These are phyloP conservation scores for Lasaia peninsularis DNA, from an alignment of 1,140 invertebrate species.

Conservation along the genomic window DNA sequence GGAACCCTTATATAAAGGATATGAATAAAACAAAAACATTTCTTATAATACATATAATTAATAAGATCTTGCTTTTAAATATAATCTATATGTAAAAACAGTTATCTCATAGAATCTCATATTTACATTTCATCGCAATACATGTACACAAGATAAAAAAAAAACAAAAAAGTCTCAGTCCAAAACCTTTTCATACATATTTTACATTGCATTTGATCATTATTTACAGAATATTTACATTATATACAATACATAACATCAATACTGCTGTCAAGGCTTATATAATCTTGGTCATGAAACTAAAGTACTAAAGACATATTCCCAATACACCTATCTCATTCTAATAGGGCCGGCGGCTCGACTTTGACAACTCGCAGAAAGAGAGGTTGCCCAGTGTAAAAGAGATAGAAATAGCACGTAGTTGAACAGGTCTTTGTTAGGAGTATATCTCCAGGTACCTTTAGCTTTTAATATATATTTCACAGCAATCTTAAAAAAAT, in stretches of 20 bases:
- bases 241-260: constrained; percentile 27
- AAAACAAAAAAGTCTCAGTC: constrained; percentile 43
- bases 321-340: no score
- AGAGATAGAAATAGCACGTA: no score
- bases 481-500: no score
- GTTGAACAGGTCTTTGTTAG: no score
- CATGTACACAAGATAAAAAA: constrained; percentile 50
- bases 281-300: no score
- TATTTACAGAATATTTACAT: constrained; percentile 40
- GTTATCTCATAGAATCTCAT: constrained; percentile 35
- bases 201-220: constrained; percentile 33
- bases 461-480: no score
- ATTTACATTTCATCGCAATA: constrained; percentile 55
- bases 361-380: no score
- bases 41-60: constrained; percentile 60
- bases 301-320: no score
- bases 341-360: no score
- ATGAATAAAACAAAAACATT: constrained; percentile 33
- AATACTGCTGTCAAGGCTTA: constrained; percentile 9
- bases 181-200: constrained; percentile 32
- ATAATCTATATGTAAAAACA: constrained; percentile 54
- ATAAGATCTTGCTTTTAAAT: constrained; percentile 62
- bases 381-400: no score
- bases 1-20: no score
- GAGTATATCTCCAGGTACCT: no score